Evolutionary conservation across 92 coral and sea anemone genomes (phyloP).

Genomic region (Plumapathes pennacea): DNA sequence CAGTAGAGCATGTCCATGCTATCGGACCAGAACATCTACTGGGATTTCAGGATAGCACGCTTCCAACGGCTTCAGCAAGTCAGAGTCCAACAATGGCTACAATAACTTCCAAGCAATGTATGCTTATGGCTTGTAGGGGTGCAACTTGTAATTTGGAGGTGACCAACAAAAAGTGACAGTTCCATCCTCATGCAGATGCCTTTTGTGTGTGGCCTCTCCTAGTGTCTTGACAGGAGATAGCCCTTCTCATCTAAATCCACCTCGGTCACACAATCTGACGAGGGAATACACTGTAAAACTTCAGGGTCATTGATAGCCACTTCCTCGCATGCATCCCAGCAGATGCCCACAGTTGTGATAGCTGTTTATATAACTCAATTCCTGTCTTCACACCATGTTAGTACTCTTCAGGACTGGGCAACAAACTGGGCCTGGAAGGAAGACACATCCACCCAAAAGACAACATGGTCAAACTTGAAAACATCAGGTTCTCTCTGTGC

Average conservation of each 20-base stretch:
- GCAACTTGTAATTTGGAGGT: slow-evolving; percentile 44
- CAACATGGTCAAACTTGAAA: no score
- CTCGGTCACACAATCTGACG: slow-evolving; percentile 50
- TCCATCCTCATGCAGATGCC: slow-evolving; percentile 36
- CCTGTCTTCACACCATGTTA: slow-evolving; percentile 39
- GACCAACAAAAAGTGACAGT: slow-evolving; percentile 6
- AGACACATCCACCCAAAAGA: no score
- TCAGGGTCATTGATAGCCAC: slow-evolving; percentile 45
- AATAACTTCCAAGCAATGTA: slow-evolving; percentile 48
- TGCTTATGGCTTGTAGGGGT: slow-evolving; percentile 46
- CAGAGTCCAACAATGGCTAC: slow-evolving; percentile 37
- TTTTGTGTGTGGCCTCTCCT: slow-evolving; percentile 27
- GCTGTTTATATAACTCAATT: slow-evolving; percentile 32
- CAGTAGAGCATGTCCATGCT: slow-evolving; percentile 29
- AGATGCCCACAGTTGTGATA: slow-evolving; percentile 16
- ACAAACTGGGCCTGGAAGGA: no score
- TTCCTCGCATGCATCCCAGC: slow-evolving; percentile 56
- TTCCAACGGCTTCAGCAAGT: slow-evolving; percentile 12
- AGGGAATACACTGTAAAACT: slow-evolving; percentile 29
- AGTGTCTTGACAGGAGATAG: slow-evolving; percentile 53
- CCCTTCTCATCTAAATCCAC: slow-evolving; percentile 51
- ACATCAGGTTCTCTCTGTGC: no score
- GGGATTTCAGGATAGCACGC: background rate
- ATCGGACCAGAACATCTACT: slow-evolving; percentile 30
- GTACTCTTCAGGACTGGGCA: slow-evolving; percentile 31